These are phyloP conservation scores for Cervus canadensis DNA, from an alignment of 2,113 vertebrate genomes.

Conservation along the genomic window DNA sequence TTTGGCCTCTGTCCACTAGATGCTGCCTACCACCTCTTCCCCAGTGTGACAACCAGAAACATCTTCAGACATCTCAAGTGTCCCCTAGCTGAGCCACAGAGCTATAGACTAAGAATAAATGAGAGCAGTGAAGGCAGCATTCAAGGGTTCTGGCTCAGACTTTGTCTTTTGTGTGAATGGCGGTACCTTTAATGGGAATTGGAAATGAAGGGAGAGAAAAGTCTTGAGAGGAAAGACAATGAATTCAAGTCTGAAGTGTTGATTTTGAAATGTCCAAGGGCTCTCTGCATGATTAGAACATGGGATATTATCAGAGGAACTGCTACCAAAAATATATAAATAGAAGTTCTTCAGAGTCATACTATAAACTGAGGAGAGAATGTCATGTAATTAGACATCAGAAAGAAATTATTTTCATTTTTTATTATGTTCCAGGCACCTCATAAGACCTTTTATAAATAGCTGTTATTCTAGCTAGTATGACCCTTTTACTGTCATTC, in stretches of 20 bases:
- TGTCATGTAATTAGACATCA: neutral
- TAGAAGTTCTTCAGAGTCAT: neutral
- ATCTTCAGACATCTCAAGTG: neutral
- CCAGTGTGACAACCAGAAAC: neutral
- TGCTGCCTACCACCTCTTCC: neutral
- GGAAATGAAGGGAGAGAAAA: neutral
- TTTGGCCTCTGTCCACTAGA: neutral
- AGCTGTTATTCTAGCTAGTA: neutral
- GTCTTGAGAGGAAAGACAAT: neutral
- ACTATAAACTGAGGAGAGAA: neutral
- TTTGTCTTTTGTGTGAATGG: neutral
- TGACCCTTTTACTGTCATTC: neutral
- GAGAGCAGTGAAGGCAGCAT: neutral
- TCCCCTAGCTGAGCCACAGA: neutral
- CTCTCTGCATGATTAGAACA: neutral
- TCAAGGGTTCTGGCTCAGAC: neutral
- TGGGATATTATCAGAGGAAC: neutral
- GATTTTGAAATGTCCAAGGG: neutral
- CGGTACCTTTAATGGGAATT: neutral
- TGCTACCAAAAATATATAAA: neutral
- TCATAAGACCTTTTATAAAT: neutral
- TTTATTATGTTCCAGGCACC: neutral
- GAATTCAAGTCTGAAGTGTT: neutral
- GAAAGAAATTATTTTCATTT: neutral
- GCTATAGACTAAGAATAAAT: neutral